Conservation (phyloP, 2,888 invertebrate genomes). For the Lissonota sp. region DNA sequence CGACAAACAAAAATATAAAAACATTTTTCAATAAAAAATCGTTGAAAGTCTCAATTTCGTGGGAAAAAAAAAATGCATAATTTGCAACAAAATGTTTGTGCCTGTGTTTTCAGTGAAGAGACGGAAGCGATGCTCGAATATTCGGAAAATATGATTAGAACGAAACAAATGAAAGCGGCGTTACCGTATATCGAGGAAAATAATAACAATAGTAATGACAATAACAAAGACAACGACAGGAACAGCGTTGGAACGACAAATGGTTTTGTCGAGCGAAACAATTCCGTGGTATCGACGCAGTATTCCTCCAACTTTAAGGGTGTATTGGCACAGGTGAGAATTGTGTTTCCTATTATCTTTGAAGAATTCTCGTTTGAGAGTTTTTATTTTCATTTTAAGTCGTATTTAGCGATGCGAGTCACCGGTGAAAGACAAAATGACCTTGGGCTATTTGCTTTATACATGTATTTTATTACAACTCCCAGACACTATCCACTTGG, state of each 20-base stretch:
- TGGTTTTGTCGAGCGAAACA: conserved; percentile 48
- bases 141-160: conserved; percentile 54
- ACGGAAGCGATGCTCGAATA: conserved; percentile 70
- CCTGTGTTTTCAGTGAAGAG: conserved; percentile 71
- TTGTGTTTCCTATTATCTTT: not conserved
- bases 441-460: not conserved
- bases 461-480: conserved; percentile 25
- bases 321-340: conserved; percentile 77
- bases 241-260: conserved; percentile 24
- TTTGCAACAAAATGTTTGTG: not conserved
- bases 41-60: not conserved
- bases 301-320: conserved; percentile 75
- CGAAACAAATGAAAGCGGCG: conserved; percentile 64
- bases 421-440: conserved; percentile 4
- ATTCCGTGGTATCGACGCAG: conserved; percentile 58
- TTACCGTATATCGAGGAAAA: conserved; percentile 72
- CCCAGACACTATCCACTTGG: conserved; percentile 36
- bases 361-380: not conserved
- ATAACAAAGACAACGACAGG: conserved; percentile 19
- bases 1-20: not conserved
- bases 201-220: conserved; percentile 61
- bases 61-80: too few relatives aligned
- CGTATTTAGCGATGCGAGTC: not conserved
- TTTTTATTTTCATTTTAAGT: not conserved
- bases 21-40: not conserved